Conservation (phyloP, 64 coral and sea anemone species). For the Montipora sp. region DNA sequence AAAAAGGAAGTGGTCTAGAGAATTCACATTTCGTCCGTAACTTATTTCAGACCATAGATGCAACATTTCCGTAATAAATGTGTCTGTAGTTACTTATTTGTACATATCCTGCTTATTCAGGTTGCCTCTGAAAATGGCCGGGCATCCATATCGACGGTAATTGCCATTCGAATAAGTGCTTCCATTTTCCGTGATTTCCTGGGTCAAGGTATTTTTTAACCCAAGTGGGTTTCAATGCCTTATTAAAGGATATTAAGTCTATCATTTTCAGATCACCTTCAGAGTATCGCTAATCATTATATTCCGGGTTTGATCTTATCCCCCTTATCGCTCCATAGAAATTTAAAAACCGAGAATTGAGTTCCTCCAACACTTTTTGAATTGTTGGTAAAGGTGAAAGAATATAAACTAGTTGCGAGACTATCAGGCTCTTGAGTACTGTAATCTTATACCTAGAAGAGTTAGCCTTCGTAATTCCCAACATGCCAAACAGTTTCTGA, state of each 20-base stretch:
- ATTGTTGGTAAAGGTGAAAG: too few relatives aligned
- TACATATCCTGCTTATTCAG: not conserved
- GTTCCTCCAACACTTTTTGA: not conserved
- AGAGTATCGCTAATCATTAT: conserved; percentile 17
- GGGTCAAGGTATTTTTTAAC: conserved; percentile 17
- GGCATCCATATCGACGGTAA: not conserved
- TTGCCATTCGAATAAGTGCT: conserved; percentile 21
- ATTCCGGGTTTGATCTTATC: conserved; percentile 26
- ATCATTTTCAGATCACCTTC: conserved; percentile 31
- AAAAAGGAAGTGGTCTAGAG: not conserved
- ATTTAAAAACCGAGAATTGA: not conserved
- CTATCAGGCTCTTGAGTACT: conserved; percentile 14
- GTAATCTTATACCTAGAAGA: not conserved
- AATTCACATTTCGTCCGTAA: not conserved
- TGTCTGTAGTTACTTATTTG: not conserved
- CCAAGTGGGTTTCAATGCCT: conserved; percentile 30
- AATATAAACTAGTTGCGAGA: not conserved
- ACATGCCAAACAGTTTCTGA: not conserved
- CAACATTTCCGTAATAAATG: not conserved
- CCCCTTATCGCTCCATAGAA: conserved; percentile 17
- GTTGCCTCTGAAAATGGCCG: not conserved
- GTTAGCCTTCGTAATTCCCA: conserved; percentile 1
- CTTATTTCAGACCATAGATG: conserved; percentile 19
- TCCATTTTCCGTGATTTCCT: conserved; percentile 40
- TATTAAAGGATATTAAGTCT: conserved; percentile 44